Evolutionary conservation across 1,140 invertebrate species (phyloP), one percentile per base, ranked within the genome.

Genomic region (Aphelenchoides avenae): DNA sequence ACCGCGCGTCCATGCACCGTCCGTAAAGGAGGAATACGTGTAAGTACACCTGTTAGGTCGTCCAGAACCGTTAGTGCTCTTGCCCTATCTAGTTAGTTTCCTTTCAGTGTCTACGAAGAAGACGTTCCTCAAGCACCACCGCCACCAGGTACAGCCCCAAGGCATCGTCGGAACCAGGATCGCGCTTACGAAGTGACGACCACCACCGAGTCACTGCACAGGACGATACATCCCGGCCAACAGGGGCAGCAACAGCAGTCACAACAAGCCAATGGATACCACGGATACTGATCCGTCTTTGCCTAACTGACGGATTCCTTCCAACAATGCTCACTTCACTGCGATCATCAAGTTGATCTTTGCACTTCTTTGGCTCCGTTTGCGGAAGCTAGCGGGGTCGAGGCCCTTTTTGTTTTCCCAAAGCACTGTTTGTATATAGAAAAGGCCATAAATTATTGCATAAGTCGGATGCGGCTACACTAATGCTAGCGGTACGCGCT

Each of bases 1-100:
- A 15, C 73, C 73, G n/a, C 52, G 73, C 27, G 74, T 75, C 31
- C 74, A 71, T 27, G 73, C 73, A 3, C 73, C 73, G 1, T 75
- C 73, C 9, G 71, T 75, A 29, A 75, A 75, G 43, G 73, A 75
- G 29, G 73, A 75, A 59, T 75, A 75, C 58, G 71, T 75, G 72
- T 75, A 73, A 57, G 75, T 63, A 54, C 15, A 37, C 20, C 26
- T 6, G 58, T 37, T 20, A 65, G 29, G n/a, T 60, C 20, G n/a
- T 4, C 13, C 18, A 9, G 33, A 2, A 0, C 9, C 46, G 24
- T 30, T 24, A 15, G 57, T 39, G 34, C 27, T 30, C 24, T 13
- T 13, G 29, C 11, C 42, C 22, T 44, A 27, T 11, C 42, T 11
- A 44, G 11, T 30, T 26, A 52, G 15, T 27, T 5, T 4, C n/a